Conservation (phyloP, 2,888 invertebrate species). For the Lasioglossum figueresi region DNA sequence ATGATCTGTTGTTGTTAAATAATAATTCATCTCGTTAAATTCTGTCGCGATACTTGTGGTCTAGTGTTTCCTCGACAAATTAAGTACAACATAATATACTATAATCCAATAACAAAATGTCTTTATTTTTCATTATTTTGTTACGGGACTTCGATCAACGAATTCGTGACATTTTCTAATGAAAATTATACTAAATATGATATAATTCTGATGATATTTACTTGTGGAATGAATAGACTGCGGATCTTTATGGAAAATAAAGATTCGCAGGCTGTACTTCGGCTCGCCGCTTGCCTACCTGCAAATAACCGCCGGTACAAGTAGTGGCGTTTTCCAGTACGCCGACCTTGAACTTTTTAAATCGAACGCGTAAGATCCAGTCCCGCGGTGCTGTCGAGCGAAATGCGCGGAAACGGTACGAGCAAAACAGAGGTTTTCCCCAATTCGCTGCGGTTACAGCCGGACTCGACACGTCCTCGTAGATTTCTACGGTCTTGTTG, state of each 20-base stretch:
- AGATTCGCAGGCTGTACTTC: neutral
- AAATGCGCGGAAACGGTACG: constrained; percentile 95
- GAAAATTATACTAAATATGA: no score
- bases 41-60: neutral
- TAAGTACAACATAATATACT: no score
- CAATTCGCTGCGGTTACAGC: constrained; percentile 92
- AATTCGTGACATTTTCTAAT: no score
- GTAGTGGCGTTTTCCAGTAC: constrained; percentile 93
- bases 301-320: constrained; percentile 94
- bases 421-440: constrained; percentile 94
- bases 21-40: neutral
- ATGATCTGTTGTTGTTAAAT: constrained; percentile 89
- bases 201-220: no score
- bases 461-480: constrained; percentile 95
- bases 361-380: constrained; percentile 94
- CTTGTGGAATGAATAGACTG: no score
- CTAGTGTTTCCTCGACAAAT: no score
- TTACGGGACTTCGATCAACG: no score
- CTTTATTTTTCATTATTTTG: no score
- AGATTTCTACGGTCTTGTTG: constrained; percentile 97
- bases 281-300: constrained; percentile 85
- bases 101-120: no score
- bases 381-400: constrained; percentile 94
- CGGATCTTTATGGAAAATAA: no score
- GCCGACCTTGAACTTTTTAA: constrained; percentile 97